These are phyloP conservation scores for Trypoxylon attenuatum DNA, from an alignment of 2,888 invertebrate species.

Conservation along the genomic window DNA sequence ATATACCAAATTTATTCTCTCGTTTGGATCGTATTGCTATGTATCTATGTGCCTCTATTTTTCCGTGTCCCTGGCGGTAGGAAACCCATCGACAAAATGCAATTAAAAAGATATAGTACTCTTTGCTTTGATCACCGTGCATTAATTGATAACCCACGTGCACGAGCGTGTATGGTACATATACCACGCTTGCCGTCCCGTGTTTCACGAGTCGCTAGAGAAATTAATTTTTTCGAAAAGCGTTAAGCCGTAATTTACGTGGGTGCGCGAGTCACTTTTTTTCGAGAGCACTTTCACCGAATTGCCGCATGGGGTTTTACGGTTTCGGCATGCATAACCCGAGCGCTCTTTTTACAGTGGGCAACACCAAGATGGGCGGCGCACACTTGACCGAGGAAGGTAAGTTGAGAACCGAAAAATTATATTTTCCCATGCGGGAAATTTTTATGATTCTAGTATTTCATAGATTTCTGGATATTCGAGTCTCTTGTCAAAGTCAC, in stretches of 20 bases:
- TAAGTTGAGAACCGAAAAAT: conserved; percentile 57
- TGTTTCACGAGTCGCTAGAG: not conserved
- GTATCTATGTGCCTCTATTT: not conserved
- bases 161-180: too few relatives aligned
- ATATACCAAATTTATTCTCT: too few relatives aligned
- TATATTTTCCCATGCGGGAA: conserved; percentile 5
- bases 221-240: not conserved
- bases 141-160: not conserved
- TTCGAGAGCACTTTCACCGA: not conserved
- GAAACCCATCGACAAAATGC: not conserved
- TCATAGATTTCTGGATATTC: too few relatives aligned
- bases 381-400: conserved; percentile 75
- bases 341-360: conserved; percentile 63
- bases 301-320: not conserved
- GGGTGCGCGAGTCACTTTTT: not conserved
- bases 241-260: not conserved
- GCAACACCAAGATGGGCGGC: conserved; percentile 71
- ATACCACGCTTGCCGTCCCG: not conserved
- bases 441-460: too few relatives aligned
- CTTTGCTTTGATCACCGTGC: not conserved
- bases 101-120: not conserved
- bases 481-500: too few relatives aligned
- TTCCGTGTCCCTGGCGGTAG: not conserved
- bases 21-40: too few relatives aligned
- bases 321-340: not conserved